A percentile compares a stretch with the other conserved stretches of the same genome.
These are phyloP conservation scores for Melanotaenia maccullochi DNA, from an alignment of 2,797 vertebrate species.

Conservation along the genomic window DNA sequence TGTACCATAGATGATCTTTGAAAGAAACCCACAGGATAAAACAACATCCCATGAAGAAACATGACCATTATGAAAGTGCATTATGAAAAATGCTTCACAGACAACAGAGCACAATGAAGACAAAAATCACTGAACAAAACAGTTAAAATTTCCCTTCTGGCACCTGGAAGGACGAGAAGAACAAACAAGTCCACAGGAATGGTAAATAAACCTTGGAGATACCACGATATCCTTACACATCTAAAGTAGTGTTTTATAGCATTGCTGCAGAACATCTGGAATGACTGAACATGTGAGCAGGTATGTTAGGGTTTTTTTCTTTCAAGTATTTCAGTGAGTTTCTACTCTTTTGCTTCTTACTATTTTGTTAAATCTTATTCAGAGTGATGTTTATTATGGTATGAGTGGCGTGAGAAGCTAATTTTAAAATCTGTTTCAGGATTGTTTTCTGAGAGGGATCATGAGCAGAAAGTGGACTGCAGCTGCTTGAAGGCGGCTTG, in stretches of 20 bases:
- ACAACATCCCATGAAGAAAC: background rate
- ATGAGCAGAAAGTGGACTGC: slow-evolving; percentile 89
- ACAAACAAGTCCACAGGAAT: background rate
- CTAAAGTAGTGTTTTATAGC: background rate
- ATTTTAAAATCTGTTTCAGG: slow-evolving; percentile 6
- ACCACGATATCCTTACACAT: background rate
- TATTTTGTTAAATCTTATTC: background rate
- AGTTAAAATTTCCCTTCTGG: too few relatives aligned
- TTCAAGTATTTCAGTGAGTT: slow-evolving; percentile 20
- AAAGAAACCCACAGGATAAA: background rate
- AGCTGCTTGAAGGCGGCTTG: slow-evolving; percentile 93
- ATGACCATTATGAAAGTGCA: background rate
- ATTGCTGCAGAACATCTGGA: background rate
- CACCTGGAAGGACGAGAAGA: too few relatives aligned
- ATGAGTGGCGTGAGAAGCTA: slow-evolving; percentile 24
- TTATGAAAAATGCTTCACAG: background rate
- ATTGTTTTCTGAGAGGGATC: slow-evolving; percentile 24
- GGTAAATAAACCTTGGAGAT: background rate
- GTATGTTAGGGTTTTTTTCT: background rate
- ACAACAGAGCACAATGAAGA: background rate
- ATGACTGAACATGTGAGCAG: slow-evolving; percentile 4
- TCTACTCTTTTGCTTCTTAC: slow-evolving; percentile 11
- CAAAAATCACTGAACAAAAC: background rate
- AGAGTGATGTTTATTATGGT: slow-evolving; percentile 4
- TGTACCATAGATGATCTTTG: too few relatives aligned